These are phyloP conservation scores for Leucoraja ocellata DNA, from an alignment of 2,797 vertebrate genomes.

Conservation along the genomic window DNA sequence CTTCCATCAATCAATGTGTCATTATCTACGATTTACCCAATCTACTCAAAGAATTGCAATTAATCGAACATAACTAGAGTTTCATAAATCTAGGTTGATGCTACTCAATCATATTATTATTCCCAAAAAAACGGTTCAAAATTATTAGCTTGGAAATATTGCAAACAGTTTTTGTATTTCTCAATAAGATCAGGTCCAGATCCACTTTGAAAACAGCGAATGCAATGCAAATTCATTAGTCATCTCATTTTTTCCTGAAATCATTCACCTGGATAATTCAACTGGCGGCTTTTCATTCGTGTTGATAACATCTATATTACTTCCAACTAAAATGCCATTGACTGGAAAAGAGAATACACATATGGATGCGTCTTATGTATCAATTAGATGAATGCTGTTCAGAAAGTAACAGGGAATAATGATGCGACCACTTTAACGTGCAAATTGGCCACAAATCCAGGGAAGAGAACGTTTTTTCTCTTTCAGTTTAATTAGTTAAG, in stretches of 20 bases:
- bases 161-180: no score
- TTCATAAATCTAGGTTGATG: no score
- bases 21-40: no score
- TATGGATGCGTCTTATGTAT: background rate
- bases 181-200: no score
- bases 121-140: no score
- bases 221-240: background rate
- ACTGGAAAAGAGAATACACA: background rate
- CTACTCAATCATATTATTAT: no score
- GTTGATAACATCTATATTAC: background rate
- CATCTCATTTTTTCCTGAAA: background rate
- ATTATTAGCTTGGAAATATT: no score
- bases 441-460: background rate
- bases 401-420: background rate
- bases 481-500: background rate
- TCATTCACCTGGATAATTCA: background rate
- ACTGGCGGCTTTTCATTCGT: background rate
- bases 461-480: background rate
- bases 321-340: background rate
- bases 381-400: background rate
- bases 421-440: background rate
- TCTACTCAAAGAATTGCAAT: no score
- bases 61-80: no score
- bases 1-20: no score
- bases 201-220: background rate